phyloP scores from a whole-genome alignment of 2,888 invertebrate species.

The Mantis religiosa region DNA sequence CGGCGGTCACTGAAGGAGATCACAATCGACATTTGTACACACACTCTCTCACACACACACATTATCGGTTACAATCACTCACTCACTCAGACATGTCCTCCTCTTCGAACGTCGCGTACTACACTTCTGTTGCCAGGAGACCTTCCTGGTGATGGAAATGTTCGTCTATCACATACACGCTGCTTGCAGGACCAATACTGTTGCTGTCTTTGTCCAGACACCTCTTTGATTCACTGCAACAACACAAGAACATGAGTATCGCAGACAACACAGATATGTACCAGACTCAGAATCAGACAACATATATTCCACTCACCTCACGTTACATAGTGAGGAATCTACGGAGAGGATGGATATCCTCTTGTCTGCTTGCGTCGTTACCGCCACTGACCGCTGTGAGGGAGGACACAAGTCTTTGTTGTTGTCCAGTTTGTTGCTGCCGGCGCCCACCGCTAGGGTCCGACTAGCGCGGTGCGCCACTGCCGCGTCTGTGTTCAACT shows the following conservation, averaged over 20 bases:
- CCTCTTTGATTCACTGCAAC: slow-evolving; percentile 66
- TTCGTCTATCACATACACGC: slow-evolving; percentile 72
- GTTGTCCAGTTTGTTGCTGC: slow-evolving; percentile 50
- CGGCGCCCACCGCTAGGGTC: slow-evolving; percentile 37
- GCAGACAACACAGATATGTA: neutral
- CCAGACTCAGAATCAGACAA: neutral
- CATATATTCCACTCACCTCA: slow-evolving; percentile 36
- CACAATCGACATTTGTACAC: slow-evolving; percentile 21
- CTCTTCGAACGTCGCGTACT: slow-evolving; percentile 41
- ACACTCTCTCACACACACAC: slow-evolving; percentile 27
- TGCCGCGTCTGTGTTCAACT: slow-evolving; percentile 75
- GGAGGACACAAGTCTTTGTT: slow-evolving; percentile 47
- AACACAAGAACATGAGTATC: slow-evolving; percentile 35
- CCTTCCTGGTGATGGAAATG: slow-evolving; percentile 61
- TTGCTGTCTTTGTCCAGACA: slow-evolving; percentile 57
- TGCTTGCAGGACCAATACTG: slow-evolving; percentile 42
- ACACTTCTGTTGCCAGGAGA: slow-evolving; percentile 70
- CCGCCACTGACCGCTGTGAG: slow-evolving; percentile 33
- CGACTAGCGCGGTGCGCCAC: slow-evolving; percentile 48
- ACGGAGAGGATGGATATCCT: slow-evolving; percentile 45
- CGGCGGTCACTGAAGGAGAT: slow-evolving; percentile 7
- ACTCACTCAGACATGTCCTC: slow-evolving; percentile 17
- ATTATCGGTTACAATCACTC: slow-evolving; percentile 21
- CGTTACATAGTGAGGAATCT: slow-evolving; percentile 38
- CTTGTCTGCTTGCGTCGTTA: slow-evolving; percentile 45